phyloP scores from a whole-genome alignment of 2,797 vertebrate genomes.

The Mormyrops boulengeri region DNA sequence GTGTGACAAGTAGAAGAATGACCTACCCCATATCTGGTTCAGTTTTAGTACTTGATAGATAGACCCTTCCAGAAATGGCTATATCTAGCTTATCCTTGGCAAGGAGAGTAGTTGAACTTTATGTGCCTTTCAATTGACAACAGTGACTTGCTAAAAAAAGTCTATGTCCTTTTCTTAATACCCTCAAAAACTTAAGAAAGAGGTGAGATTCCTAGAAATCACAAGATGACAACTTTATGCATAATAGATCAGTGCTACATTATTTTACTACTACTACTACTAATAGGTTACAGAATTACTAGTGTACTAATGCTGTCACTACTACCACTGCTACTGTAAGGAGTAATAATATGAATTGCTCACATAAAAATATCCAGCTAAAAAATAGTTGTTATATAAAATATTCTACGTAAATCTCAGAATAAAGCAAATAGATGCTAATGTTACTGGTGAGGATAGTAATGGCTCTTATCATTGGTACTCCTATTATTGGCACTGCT shows the following conservation, averaged over 20 bases:
- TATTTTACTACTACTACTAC: not conserved
- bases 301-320: not conserved
- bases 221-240: not conserved
- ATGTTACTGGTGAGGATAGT: not conserved
- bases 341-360: not conserved
- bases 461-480: not conserved
- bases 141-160: conserved; percentile 48
- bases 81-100: conserved; percentile 51
- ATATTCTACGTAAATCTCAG: not conserved
- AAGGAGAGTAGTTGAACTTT: conserved; percentile 46
- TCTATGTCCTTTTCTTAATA: conserved; percentile 19
- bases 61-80: conserved; percentile 54
- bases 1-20: conserved; percentile 61
- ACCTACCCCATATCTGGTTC: conserved; percentile 55
- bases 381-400: not conserved
- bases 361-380: not conserved
- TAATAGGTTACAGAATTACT: not conserved
- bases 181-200: not conserved
- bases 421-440: not conserved
- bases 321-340: not conserved
- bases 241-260: not conserved
- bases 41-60: conserved; percentile 63
- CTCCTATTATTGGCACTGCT: not conserved
- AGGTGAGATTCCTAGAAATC: not conserved
- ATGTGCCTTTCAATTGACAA: conserved; percentile 47